Conservation (phyloP, 2,113 vertebrate genomes). For the Albula glossodonta region DNA sequence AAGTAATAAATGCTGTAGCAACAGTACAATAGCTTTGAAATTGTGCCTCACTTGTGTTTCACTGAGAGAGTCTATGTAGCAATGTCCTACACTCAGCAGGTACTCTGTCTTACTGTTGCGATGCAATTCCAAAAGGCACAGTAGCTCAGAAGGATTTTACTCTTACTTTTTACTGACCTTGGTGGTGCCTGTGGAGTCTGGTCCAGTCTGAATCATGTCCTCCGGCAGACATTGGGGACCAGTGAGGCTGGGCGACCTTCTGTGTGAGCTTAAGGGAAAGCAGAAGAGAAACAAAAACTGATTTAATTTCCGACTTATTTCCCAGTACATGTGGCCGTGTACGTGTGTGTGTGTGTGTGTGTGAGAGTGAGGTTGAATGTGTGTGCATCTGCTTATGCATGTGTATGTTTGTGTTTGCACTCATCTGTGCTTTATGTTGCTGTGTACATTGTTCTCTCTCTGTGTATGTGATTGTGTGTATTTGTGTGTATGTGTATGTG, state of each 20-base stretch:
- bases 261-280: conserved; percentile 52
- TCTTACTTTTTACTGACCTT: conserved; percentile 61
- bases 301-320: too few relatives aligned
- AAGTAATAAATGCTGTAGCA: not conserved
- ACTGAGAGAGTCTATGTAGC: too few relatives aligned
- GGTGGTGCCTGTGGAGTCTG: conserved; percentile 74
- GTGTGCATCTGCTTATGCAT: not conserved
- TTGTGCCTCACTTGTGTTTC: too few relatives aligned
- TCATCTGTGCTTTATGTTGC: too few relatives aligned
- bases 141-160: not conserved
- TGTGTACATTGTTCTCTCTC: too few relatives aligned
- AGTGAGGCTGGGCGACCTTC: conserved; percentile 51
- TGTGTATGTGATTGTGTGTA: too few relatives aligned
- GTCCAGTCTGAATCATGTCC: conserved; percentile 82
- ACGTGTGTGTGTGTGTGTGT: not conserved
- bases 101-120: too few relatives aligned
- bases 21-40: too few relatives aligned
- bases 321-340: too few relatives aligned
- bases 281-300: not conserved
- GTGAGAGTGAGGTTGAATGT: not conserved
- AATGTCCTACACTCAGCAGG: too few relatives aligned
- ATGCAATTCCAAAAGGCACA: not conserved
- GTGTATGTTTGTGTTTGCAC: too few relatives aligned
- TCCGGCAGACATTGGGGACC: conserved; percentile 47
- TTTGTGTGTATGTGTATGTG: too few relatives aligned